Conservation (phyloP, 2,113 vertebrate species). For the Casuarius casuarius region DNA sequence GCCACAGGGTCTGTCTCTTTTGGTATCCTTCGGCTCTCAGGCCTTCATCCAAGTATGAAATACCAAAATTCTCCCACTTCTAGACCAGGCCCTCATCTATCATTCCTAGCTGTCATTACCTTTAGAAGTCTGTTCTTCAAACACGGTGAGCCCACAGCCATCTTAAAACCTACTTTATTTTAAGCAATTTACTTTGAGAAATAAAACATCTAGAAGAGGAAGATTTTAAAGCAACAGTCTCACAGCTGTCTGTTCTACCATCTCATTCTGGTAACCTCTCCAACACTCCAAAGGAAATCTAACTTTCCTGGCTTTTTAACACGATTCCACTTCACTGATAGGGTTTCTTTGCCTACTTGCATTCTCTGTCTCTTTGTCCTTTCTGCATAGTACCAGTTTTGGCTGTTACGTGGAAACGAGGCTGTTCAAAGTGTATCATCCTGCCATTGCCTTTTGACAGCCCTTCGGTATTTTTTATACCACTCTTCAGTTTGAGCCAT, state of each 20-base stretch:
- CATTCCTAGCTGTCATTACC: background rate
- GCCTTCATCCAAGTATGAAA: background rate
- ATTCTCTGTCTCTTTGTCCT: background rate
- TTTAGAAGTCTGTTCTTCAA: background rate
- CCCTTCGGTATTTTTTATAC: background rate
- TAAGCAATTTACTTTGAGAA: background rate
- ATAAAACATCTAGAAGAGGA: background rate
- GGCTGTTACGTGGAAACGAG: background rate
- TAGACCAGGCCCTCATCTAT: background rate
- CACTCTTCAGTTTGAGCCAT: background rate
- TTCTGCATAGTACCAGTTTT: background rate
- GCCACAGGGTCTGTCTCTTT: background rate
- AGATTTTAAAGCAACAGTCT: background rate
- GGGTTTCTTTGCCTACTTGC: background rate
- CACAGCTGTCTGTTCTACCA: background rate
- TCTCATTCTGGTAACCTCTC: background rate
- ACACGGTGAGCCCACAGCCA: background rate
- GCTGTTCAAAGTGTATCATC: background rate
- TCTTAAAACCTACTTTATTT: background rate
- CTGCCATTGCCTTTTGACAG: background rate
- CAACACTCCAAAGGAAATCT: background rate
- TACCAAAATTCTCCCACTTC: background rate
- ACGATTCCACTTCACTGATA: background rate
- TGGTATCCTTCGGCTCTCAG: background rate
- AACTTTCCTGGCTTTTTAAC: background rate